Conservation (phyloP, 2,888 invertebrate genomes). For the Plemyria rubiginata region DNA sequence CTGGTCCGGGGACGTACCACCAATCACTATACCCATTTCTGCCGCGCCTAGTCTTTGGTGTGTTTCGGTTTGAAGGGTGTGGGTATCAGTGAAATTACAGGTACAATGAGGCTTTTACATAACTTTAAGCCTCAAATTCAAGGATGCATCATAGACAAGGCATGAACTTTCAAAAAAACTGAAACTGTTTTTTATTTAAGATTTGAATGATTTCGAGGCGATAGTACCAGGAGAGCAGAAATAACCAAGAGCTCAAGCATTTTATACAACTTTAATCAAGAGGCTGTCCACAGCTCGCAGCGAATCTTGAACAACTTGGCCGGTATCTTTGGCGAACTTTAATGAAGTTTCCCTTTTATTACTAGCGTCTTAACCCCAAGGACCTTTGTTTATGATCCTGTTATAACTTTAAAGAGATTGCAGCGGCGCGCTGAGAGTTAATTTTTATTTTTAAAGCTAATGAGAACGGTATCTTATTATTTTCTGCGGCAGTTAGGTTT, state of each 20-base stretch:
- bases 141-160: too few relatives aligned
- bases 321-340: slow-evolving; percentile 72
- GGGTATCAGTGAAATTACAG: too few relatives aligned
- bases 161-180: too few relatives aligned
- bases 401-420: slow-evolving; percentile 75
- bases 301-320: slow-evolving; percentile 61
- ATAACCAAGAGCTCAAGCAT: not conserved
- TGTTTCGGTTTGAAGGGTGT: too few relatives aligned
- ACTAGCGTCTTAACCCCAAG: slow-evolving; percentile 67
- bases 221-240: not conserved
- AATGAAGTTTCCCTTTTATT: slow-evolving; percentile 80
- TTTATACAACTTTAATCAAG: slow-evolving; percentile 21
- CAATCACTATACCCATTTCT: too few relatives aligned
- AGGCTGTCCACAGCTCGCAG: slow-evolving; percentile 50
- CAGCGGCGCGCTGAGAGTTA: slow-evolving; percentile 51
- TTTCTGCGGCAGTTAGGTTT: slow-evolving; percentile 39
- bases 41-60: too few relatives aligned
- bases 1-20: too few relatives aligned
- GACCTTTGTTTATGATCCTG: slow-evolving; percentile 77
- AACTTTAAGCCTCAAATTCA: too few relatives aligned
- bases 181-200: not conserved
- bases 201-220: not conserved
- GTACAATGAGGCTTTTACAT: too few relatives aligned
- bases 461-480: slow-evolving; percentile 45
- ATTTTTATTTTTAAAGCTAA: slow-evolving; percentile 52